These are phyloP conservation scores for Apus apus DNA, from an alignment of 2,113 vertebrate species.

Conservation along the genomic window DNA sequence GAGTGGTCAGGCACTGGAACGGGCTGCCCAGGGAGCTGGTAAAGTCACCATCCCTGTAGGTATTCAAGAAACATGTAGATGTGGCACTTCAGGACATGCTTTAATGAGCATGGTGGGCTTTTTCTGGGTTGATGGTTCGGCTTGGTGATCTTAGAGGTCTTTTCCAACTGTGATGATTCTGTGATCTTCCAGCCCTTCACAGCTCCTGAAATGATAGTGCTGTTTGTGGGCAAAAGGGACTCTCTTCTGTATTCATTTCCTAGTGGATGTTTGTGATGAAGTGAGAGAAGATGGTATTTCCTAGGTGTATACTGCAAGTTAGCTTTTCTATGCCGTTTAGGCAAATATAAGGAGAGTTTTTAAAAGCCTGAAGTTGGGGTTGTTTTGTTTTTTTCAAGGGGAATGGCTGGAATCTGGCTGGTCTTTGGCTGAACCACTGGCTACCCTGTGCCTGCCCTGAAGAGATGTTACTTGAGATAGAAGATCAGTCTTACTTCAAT, in stretches of 20 bases:
- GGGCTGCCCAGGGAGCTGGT: too few species aligned
- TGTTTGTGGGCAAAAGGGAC: background rate
- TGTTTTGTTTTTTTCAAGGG: background rate
- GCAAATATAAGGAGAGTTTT: background rate
- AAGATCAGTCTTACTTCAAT: background rate
- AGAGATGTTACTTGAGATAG: background rate
- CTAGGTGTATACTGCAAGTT: background rate
- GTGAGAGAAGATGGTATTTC: background rate
- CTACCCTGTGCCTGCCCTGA: background rate
- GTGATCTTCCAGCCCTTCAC: background rate
- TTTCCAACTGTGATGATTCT: too few species aligned
- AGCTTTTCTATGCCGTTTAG: background rate
- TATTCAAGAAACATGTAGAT: too few species aligned
- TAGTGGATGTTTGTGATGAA: background rate
- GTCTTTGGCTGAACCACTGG: background rate
- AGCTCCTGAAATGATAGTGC: background rate
- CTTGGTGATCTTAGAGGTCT: too few species aligned
- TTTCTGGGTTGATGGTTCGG: too few species aligned
- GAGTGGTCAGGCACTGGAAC: too few species aligned
- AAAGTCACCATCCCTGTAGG: too few species aligned
- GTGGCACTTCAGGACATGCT: too few species aligned
- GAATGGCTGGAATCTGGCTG: background rate
- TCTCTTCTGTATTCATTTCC: background rate
- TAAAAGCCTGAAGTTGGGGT: background rate
- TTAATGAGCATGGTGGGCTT: too few species aligned